Base-by-base conservation (phyloP, 2,888 invertebrate genomes). In the Hypsopygia costalis region DNA sequence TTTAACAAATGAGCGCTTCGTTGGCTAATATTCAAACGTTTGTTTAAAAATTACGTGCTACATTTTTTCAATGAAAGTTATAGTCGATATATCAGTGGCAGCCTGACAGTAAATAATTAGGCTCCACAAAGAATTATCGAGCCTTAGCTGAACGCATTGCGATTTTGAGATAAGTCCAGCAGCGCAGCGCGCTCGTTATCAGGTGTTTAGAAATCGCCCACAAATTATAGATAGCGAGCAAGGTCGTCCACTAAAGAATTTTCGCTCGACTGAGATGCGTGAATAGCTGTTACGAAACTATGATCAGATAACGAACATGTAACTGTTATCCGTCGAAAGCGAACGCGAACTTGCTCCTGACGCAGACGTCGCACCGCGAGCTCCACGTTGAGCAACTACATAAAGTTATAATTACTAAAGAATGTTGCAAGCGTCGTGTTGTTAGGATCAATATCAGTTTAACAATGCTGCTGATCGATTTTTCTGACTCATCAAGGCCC, bases 301-400 rank as follows among this genome's bases (percentile, higher is more conserved):
- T 43, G 71, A 85, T 83, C 82, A 77, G 83, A 87, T 85, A 85
- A 74, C 64, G 59, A 85, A 74, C 64, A 58, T 50, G 67, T 62
- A 62, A 66, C 61, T 53, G 59, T 58, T 38, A 32, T 38, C 56
- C 60, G 58, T 64, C 64, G 76, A 77, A 74, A 74, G 72, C 63
- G 69, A 74, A 63, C 52, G 30, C 30, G 30, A 52, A 58, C 51
- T 58, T 60, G 60, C 69, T 68, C 62, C 67, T 68, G 75, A 67
- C 63, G 57, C 47, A 55, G 61, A 64, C 64, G 64, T 69, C 67
- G 58, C 53, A 55, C 56, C 56, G 53, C 54, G 58, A 2, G 16
- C 4, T 16, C 16, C 4, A 46, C 37, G 60, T 70, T 63, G 54
- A 56, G 64, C 62, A 68, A 67, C 59, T 63, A 58, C 16, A 16